Evolutionary conservation across 2,797 vertebrate species (phyloP).

Genomic region (Tachyglossus aculeatus): DNA sequence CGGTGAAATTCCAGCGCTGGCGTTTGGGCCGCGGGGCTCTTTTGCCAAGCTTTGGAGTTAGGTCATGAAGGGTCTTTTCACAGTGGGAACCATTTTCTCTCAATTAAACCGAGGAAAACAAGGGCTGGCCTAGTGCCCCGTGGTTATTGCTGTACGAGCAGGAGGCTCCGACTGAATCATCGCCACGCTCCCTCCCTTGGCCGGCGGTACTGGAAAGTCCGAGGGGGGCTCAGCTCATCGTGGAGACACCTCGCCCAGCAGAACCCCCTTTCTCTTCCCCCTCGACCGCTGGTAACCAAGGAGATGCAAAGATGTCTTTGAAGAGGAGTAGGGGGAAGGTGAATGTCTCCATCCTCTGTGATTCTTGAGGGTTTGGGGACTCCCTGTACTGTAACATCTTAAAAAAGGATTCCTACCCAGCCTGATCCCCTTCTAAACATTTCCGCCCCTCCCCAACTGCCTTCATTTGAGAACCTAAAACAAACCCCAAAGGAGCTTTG

Average conservation of each 20-base stretch:
- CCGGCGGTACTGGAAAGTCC: neutral
- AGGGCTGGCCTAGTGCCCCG: constrained; percentile 19
- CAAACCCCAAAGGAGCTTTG: constrained; percentile 34
- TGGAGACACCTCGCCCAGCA: neutral
- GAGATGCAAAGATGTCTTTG: neutral
- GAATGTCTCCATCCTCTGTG: no score
- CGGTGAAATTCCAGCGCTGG: neutral
- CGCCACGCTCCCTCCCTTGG: neutral
- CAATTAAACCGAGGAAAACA: constrained; percentile 43
- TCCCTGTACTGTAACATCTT: neutral
- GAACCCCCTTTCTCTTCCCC: constrained; percentile 12
- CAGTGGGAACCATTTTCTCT: constrained; percentile 20
- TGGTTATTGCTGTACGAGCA: constrained; percentile 26
- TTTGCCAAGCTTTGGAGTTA: neutral
- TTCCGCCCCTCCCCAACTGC: no score
- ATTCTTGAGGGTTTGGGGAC: neutral
- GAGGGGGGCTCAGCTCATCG: neutral
- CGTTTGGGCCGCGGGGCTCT: neutral
- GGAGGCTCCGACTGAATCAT: neutral
- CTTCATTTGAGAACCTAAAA: constrained; percentile 18
- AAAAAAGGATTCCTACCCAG: neutral
- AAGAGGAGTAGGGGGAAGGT: neutral
- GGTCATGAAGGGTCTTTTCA: constrained; percentile 32
- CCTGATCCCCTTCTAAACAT: neutral
- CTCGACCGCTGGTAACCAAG: constrained; percentile 21